These are phyloP conservation scores for Lepisosteus osseus DNA, from an alignment of 2,113 vertebrate genomes.

Conservation along the genomic window DNA sequence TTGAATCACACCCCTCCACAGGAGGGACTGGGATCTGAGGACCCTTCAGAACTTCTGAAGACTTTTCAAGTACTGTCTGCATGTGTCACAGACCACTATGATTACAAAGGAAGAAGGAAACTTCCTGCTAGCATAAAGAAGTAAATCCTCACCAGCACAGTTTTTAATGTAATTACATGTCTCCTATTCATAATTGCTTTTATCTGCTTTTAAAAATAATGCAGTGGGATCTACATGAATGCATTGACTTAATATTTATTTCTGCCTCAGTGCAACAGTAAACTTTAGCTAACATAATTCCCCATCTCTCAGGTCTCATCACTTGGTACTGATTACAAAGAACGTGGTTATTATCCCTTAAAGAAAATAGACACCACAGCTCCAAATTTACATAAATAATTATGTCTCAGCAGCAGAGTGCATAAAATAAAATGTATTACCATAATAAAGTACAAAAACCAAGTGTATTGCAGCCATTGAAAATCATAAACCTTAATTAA, in stretches of 20 bases:
- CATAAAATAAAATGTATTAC: constrained; percentile 67
- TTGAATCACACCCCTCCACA: background rate
- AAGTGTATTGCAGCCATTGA: constrained; percentile 66
- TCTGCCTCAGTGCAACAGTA: background rate
- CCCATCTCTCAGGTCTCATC: background rate
- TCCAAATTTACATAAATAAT: constrained; percentile 78
- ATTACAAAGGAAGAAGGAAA: no score
- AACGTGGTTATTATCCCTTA: constrained; percentile 7
- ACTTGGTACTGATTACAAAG: background rate
- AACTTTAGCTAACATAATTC: background rate
- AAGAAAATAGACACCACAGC: constrained; percentile 25
- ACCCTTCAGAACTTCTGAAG: no score
- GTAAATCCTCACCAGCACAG: no score
- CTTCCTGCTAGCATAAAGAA: no score
- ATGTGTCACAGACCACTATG: no score
- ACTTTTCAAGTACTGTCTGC: no score
- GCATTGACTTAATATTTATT: background rate
- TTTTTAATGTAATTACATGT: no score
- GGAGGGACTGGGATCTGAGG: no score
- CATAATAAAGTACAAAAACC: constrained; percentile 64
- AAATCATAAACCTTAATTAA: constrained; percentile 70
- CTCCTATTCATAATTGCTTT: no score
- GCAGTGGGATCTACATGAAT: no score
- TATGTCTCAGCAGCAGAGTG: constrained; percentile 63
- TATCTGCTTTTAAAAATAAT: no score